These are phyloP conservation scores for Sebastolobus altivelis DNA, from an alignment of 2,797 vertebrate species.

Conservation along the genomic window DNA sequence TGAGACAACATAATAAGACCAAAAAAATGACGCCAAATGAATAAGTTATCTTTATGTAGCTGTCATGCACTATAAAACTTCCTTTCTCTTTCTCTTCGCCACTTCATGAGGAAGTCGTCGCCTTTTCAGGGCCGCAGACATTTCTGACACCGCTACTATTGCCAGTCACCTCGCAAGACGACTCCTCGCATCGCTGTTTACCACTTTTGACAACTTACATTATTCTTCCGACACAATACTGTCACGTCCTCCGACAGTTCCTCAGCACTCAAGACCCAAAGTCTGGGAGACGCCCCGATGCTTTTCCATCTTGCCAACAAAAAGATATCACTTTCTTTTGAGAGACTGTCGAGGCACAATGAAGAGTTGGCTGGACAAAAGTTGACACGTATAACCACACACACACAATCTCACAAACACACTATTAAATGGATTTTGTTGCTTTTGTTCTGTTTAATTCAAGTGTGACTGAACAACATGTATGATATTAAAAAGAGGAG, in stretches of 20 bases:
- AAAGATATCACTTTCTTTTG: slow-evolving; percentile 20
- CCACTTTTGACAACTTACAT: slow-evolving; percentile 80
- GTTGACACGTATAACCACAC: slow-evolving; percentile 20
- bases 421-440: neutral
- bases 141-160: slow-evolving; percentile 75
- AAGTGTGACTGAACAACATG: neutral
- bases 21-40: slow-evolving; percentile 1
- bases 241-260: slow-evolving; percentile 68
- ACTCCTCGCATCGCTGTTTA: slow-evolving; percentile 58
- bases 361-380: slow-evolving; percentile 28
- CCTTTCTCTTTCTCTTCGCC: slow-evolving; percentile 45
- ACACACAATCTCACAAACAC: slow-evolving; percentile 40
- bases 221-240: slow-evolving; percentile 67
- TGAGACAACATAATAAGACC: neutral
- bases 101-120: slow-evolving; percentile 85
- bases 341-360: neutral
- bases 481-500: neutral
- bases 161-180: slow-evolving; percentile 38
- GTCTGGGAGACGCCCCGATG: slow-evolving; percentile 46
- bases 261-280: slow-evolving; percentile 38
- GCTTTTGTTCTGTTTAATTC: neutral
- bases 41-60: slow-evolving; percentile 12
- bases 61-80: slow-evolving; percentile 17
- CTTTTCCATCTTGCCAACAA: slow-evolving; percentile 33
- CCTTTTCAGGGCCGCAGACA: slow-evolving; percentile 72